A percentile compares a stretch with the other conserved stretches of the same genome.
phyloP scores from a whole-genome alignment of 2,888 invertebrate species.

The Dolichomitus sp. region DNA sequence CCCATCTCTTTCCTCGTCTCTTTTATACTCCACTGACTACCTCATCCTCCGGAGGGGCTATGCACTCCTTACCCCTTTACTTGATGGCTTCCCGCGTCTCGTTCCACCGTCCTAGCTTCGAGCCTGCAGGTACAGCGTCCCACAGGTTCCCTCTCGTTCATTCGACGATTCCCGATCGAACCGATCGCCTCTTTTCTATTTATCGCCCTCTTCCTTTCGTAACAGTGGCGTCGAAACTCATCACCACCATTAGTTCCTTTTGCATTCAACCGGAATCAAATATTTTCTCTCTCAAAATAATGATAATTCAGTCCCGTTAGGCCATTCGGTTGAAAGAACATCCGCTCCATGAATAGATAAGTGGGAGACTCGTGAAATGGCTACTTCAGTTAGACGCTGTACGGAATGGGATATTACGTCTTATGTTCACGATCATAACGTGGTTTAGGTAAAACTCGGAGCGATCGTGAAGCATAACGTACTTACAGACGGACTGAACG shows the following conservation, averaged over 20 bases:
- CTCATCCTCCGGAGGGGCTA: slow-evolving; percentile 66
- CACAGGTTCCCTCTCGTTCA: slow-evolving; percentile 38
- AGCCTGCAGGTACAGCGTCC: slow-evolving; percentile 42
- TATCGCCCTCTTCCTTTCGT: slow-evolving; percentile 55
- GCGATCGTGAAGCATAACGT: slow-evolving; percentile 54
- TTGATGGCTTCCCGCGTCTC: slow-evolving; percentile 48
- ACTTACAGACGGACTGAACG: slow-evolving; percentile 70
- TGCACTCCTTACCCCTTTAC: slow-evolving; percentile 57
- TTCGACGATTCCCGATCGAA: slow-evolving; percentile 46
- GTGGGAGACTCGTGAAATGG: neutral
- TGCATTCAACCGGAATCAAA: neutral
- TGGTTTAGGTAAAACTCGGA: slow-evolving; percentile 24
- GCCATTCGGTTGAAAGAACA: neutral
- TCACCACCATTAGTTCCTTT: neutral
- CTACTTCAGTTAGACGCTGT: neutral
- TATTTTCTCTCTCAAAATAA: neutral
- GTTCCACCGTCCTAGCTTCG: slow-evolving; percentile 54
- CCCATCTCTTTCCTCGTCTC: slow-evolving; percentile 60
- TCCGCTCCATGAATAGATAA: slow-evolving; percentile 31
- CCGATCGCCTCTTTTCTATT: slow-evolving; percentile 63
- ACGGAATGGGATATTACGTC: neutral
- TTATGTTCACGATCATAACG: slow-evolving; percentile 13
- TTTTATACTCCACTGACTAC: slow-evolving; percentile 45
- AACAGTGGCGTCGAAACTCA: slow-evolving; percentile 53
- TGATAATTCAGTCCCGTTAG: neutral